These are phyloP conservation scores for Aphrophora alni DNA, from an alignment of 2,888 invertebrate species.

Conservation along the genomic window DNA sequence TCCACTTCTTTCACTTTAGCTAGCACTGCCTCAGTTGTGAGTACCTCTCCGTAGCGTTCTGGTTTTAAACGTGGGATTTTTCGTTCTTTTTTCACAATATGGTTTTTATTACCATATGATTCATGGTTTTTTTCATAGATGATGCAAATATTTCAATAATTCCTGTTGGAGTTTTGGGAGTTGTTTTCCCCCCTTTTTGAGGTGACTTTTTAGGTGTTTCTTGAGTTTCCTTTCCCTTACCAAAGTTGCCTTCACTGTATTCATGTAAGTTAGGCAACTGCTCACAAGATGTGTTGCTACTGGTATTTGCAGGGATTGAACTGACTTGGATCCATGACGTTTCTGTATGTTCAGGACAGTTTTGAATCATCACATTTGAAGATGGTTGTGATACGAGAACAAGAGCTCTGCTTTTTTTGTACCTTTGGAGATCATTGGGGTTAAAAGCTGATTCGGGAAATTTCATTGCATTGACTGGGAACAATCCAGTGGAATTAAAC, in stretches of 20 bases:
- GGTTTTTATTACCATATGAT: not conserved
- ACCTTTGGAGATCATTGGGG: conserved; percentile 24
- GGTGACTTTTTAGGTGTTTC: conserved; percentile 22
- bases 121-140: conserved; percentile 16
- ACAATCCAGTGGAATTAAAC: conserved; percentile 26
- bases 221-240: no score
- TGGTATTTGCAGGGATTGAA: no score
- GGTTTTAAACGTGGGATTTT: conserved; percentile 16
- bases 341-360: no score
- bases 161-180: conserved; percentile 24
- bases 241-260: no score
- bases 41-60: conserved; percentile 16
- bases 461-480: conserved; percentile 31
- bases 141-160: conserved; percentile 21
- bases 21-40: conserved; percentile 17
- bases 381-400: not conserved
- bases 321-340: no score
- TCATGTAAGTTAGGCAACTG: no score
- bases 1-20: conserved; percentile 13
- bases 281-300: no score
- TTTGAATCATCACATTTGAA: no score
- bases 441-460: conserved; percentile 33
- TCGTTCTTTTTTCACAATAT: conserved; percentile 14
- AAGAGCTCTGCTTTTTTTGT: conserved; percentile 32
- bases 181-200: not conserved